Base-by-base conservation (phyloP, 2,888 invertebrate species). In the Esperia sulphurella region DNA sequence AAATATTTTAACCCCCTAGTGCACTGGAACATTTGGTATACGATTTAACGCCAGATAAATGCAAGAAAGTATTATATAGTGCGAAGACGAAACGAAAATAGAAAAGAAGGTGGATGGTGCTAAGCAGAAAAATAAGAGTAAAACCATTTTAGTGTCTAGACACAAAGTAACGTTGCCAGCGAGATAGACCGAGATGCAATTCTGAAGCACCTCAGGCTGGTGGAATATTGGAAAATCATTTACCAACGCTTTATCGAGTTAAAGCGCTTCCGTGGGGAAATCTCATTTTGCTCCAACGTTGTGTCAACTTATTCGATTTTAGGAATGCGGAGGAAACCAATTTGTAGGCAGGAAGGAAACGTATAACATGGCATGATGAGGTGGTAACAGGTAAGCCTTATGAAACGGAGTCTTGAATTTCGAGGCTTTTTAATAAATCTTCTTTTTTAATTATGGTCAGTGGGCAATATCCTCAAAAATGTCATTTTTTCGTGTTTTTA, bases 211-310 rank as follows among this genome's bases (percentile, higher is more conserved):
- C 67, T 68, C 64, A 71, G 66, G 62, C 57, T 63, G 68, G 58
- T 52, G 62, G 69, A 78, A 72, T 83, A 83, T 82, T 74, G 76
- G 79, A 79, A 80, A 81, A 79, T 80, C 79, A 66, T 74, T 82
- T 75, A 70, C 73, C 60, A 53, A 59, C 55, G 58, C 63, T 73
- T 71, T 72, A 78, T 75, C 73, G 58, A 57, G 71, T 73, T 74
- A 72, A 66, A 68, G 68, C 59, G 66, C 57, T 63, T 61, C 41
- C 51, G 50, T 54, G 48, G 40, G 55, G 61, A 54, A 68, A 70
- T 61, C 64, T 63, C 62, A 66, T 70, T 70, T 66, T 52, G 54
- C 50, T 38, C 38, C 48, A 48, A 55, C 54, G 61, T 57, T 60
- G 56, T 57, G 52, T 56, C 53, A 50, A 57, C 57, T 60, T 59